A percentile compares a stretch with the other conserved stretches of the same genome.
Evolutionary conservation across 1,140 invertebrate genomes (phyloP).

Genomic region (Grapholita molesta): DNA sequence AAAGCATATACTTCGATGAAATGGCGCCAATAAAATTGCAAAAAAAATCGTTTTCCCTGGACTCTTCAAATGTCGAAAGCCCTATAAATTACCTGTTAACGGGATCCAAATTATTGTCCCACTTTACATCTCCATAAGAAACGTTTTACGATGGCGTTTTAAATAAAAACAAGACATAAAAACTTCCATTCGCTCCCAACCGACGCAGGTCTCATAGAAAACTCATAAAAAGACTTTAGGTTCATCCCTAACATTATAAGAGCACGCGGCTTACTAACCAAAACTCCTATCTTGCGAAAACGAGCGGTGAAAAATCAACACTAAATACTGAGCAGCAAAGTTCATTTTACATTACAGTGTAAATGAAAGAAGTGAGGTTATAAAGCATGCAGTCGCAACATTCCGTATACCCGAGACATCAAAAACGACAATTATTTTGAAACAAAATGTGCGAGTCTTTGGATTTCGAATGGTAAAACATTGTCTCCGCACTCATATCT

Average conservation of each 20-base stretch:
- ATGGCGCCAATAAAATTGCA: too few relatives aligned
- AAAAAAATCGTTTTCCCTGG: background rate
- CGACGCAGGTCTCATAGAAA: conserved; percentile 57
- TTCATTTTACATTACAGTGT: background rate
- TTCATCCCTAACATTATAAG: conserved; percentile 68
- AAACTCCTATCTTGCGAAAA: background rate
- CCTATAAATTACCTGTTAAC: conserved; percentile 19
- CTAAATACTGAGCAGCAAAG: background rate
- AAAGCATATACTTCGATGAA: too few relatives aligned
- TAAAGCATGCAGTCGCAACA: conserved; percentile 6
- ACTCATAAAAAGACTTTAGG: conserved; percentile 68
- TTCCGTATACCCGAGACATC: conserved; percentile 49
- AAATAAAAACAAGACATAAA: conserved; percentile 65
- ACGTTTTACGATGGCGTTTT: conserved; percentile 44
- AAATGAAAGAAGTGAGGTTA: background rate
- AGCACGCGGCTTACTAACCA: conserved; percentile 47
- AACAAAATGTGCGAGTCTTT: conserved; percentile 59
- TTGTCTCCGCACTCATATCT: conserved; percentile 9
- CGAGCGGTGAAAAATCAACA: background rate
- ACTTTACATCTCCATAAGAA: conserved; percentile 19
- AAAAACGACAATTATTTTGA: conserved; percentile 63
- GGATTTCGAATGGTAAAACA: conserved; percentile 23
- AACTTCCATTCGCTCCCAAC: conserved; percentile 60
- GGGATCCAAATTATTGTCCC: conserved; percentile 19
- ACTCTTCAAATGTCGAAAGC: background rate